A percentile compares a stretch with the other conserved stretches of the same genome.
Conservation (phyloP, 2,113 vertebrate species). For the Ailuropoda melanoleuca region DNA sequence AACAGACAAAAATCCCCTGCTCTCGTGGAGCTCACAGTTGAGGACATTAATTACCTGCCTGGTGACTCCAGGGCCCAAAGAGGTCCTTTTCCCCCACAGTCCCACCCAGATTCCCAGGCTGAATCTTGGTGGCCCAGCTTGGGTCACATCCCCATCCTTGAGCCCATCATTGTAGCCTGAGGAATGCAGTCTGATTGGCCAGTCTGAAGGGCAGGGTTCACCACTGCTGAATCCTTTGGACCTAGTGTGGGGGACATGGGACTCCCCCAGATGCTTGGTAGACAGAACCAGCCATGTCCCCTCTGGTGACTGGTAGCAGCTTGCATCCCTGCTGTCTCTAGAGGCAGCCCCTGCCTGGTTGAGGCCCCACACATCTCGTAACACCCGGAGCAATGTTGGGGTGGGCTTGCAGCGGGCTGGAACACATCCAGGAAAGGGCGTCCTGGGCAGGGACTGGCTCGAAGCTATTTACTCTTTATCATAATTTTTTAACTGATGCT, state of each 20-base stretch:
- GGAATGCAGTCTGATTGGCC: neutral
- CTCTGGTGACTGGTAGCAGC: neutral
- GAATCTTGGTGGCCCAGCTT: neutral
- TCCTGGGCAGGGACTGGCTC: neutral
- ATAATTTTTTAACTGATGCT: neutral
- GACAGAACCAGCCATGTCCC: fast-evolving
- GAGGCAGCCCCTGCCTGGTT: too few relatives aligned
- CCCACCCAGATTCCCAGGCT: neutral
- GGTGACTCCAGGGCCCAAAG: neutral
- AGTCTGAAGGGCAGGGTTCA: neutral
- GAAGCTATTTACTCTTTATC: neutral
- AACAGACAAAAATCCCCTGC: neutral
- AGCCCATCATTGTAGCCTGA: neutral
- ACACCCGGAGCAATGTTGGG: neutral
- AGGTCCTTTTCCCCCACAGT: neutral
- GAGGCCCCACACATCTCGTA: neutral
- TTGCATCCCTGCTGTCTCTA: fast-evolving
- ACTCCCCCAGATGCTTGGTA: neutral
- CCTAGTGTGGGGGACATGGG: neutral
- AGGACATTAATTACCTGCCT: neutral
- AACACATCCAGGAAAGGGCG: neutral
- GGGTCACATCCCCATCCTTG: neutral
- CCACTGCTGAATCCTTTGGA: neutral
- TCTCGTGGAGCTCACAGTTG: neutral
- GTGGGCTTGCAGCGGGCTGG: too few relatives aligned